phyloP scores from a whole-genome alignment of 2,888 invertebrate genomes.

The Macrophya alboannulata region DNA sequence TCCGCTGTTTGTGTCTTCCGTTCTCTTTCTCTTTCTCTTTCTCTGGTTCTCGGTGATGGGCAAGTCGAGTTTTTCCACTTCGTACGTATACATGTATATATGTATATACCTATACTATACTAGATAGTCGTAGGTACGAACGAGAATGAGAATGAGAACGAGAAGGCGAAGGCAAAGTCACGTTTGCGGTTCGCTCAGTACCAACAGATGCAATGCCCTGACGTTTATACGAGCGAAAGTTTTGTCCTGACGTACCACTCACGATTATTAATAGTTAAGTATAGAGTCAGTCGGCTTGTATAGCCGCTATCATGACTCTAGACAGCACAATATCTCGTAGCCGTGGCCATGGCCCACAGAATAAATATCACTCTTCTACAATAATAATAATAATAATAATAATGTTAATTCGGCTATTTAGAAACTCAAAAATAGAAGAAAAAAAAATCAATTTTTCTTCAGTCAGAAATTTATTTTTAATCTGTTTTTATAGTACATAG shows the following conservation, averaged over 20 bases:
- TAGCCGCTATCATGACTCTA: background rate
- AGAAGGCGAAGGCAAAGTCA: constrained; percentile 2
- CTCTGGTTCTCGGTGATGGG: background rate
- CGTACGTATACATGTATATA: background rate
- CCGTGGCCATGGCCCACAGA: constrained; percentile 47
- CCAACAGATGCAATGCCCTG: constrained; percentile 18
- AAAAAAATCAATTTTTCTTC: background rate
- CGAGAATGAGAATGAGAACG: background rate
- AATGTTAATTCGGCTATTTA: background rate
- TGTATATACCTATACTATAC: too few relatives aligned
- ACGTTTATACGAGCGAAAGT: constrained; percentile 26
- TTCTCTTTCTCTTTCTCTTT: background rate
- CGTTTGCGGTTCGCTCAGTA: constrained; percentile 30
- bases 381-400: background rate
- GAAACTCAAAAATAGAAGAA: background rate
- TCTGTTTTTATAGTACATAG: too few relatives aligned
- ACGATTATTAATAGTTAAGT: constrained; percentile 41
- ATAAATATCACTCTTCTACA: background rate
- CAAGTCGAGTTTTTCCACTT: constrained; percentile 24
- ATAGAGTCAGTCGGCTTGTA: background rate
- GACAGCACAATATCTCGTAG: constrained; percentile 19
- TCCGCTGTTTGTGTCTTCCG: background rate
- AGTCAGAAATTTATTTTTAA: too few relatives aligned
- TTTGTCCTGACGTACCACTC: constrained; percentile 17
- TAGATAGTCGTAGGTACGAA: too few relatives aligned